These are phyloP conservation scores for Carpatolechia fugitivella DNA, from an alignment of 2,888 invertebrate species.

Conservation along the genomic window DNA sequence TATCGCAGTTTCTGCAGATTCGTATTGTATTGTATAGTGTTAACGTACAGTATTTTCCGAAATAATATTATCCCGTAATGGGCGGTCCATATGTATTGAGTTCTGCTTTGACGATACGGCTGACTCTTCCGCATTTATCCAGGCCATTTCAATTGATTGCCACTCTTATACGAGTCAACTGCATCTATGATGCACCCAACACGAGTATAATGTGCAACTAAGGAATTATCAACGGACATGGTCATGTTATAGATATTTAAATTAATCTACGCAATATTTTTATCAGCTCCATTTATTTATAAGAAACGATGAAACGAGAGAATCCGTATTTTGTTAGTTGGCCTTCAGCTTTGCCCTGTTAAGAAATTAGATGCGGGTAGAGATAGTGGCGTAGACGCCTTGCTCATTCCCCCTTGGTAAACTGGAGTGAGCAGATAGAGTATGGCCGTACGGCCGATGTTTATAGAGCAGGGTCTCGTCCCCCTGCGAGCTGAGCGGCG, in stretches of 20 bases:
- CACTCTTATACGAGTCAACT: slow-evolving; percentile 22
- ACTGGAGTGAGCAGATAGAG: neutral
- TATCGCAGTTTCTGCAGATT: no score
- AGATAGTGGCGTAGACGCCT: neutral
- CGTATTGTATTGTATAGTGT: no score
- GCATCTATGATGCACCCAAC: slow-evolving; percentile 7
- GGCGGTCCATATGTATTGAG: no score
- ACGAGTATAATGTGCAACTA: neutral
- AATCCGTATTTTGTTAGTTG: no score
- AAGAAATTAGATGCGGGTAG: neutral
- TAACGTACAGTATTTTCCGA: no score
- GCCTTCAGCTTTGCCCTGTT: no score
- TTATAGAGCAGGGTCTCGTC: neutral
- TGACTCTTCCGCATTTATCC: slow-evolving; percentile 60
- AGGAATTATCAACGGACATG: no score
- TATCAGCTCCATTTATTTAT: no score
- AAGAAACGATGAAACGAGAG: no score
- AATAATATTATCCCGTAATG: no score
- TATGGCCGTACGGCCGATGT: neutral
- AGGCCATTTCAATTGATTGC: slow-evolving; percentile 55
- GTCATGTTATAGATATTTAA: no score
- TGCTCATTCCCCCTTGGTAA: neutral
- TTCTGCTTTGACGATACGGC: neutral
- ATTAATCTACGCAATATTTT: no score
- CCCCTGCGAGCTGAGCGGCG: slow-evolving; percentile 4